These are phyloP conservation scores for Leptinotarsa rubiginosa DNA, from an alignment of 2,888 invertebrate species.

Conservation along the genomic window DNA sequence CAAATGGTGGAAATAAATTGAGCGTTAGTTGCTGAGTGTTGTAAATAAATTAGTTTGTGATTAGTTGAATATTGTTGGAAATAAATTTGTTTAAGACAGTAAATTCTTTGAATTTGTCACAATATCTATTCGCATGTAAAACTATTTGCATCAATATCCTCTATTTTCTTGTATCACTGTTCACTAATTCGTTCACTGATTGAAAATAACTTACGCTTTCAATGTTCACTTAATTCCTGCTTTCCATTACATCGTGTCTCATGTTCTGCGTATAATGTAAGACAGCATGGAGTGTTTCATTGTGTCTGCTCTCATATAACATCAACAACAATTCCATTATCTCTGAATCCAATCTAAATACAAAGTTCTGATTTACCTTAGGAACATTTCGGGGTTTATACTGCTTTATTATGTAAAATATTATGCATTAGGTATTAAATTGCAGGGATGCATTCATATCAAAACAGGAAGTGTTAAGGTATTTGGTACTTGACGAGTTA, in stretches of 20 bases:
- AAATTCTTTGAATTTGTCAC: too few relatives aligned
- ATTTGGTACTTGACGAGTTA: background rate
- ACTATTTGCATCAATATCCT: too few relatives aligned
- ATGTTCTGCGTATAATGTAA: background rate
- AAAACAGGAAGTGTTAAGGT: slow-evolving; percentile 2
- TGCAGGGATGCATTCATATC: background rate
- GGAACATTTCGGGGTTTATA: background rate
- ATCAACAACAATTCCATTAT: slow-evolving; percentile 1
- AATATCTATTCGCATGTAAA: too few relatives aligned
- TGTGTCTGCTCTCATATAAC: slow-evolving; percentile 9
- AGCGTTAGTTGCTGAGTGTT: too few relatives aligned
- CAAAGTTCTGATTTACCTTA: background rate
- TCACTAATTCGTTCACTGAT: too few relatives aligned
- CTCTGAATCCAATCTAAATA: slow-evolving; percentile 9
- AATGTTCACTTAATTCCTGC: too few relatives aligned
- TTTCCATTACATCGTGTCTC: background rate
- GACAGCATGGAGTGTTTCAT: background rate
- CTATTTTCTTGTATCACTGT: too few relatives aligned
- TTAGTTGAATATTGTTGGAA: too few relatives aligned
- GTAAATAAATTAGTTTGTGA: too few relatives aligned
- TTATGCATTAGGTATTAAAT: slow-evolving; percentile 4
- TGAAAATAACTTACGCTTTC: too few relatives aligned
- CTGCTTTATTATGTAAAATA: slow-evolving; percentile 3
- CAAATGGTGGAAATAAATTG: too few relatives aligned
- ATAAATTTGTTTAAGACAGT: too few relatives aligned